Evolutionary conservation across 2,888 invertebrate genomes (phyloP).

Genomic region (Netelia inedita): DNA sequence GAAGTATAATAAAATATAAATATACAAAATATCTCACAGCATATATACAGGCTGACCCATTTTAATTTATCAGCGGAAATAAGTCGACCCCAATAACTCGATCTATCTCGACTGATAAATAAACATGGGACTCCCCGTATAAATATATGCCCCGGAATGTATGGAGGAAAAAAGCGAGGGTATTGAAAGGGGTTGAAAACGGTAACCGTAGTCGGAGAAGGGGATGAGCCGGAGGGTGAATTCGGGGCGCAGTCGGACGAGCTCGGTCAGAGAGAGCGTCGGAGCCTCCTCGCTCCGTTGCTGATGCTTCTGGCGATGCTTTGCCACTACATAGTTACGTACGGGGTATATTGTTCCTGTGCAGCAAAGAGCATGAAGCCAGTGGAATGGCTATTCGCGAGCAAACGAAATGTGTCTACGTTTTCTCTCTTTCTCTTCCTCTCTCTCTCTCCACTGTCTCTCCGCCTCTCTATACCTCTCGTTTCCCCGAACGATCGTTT

Average conservation of each 20-base stretch:
- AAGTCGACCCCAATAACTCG: too few relatives aligned
- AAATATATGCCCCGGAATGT: too few relatives aligned
- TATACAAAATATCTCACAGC: too few relatives aligned
- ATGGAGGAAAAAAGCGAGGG: background rate
- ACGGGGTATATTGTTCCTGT: background rate
- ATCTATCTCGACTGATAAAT: too few relatives aligned
- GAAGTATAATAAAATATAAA: too few relatives aligned
- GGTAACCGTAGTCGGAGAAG: constrained; percentile 2
- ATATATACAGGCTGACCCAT: too few relatives aligned
- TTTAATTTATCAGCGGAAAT: too few relatives aligned
- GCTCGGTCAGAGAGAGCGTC: constrained; percentile 40
- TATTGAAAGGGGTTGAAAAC: background rate
- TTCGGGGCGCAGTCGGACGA: constrained; percentile 23
- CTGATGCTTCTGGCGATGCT: constrained; percentile 26
- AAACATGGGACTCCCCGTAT: too few relatives aligned
- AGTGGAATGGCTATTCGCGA: constrained; percentile 31
- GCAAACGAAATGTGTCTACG: constrained; percentile 55
- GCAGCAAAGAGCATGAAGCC: constrained; percentile 44
- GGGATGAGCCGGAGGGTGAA: constrained; percentile 28
- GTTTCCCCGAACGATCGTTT: constrained; percentile 43
- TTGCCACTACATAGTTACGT: constrained; percentile 1
- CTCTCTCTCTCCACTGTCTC: background rate
- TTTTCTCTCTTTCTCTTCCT: background rate
- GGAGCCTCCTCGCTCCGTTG: constrained; percentile 28
- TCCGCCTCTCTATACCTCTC: constrained; percentile 17